Percentiles rank a stretch among this genome's conserved stretches.
Conservation (phyloP, 2,113 vertebrate genomes). For the Hyla sarda region DNA sequence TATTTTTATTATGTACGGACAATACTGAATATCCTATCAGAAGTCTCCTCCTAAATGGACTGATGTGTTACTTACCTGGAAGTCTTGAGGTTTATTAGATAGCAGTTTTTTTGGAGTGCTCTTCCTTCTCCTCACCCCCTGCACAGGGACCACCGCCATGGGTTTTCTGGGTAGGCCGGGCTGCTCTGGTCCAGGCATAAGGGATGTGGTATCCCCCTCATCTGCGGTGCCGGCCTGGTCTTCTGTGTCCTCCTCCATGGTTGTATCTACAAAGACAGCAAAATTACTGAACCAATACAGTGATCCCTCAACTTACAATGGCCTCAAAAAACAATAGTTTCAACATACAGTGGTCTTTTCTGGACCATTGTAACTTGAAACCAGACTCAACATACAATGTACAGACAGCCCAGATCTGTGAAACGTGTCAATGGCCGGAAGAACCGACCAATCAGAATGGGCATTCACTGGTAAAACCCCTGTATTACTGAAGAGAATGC, state of each 20-base stretch:
- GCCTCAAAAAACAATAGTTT: too few relatives aligned
- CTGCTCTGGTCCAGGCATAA: conserved; percentile 65
- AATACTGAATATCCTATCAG: background rate
- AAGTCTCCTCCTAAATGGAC: background rate
- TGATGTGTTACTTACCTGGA: conserved; percentile 79
- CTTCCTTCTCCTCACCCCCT: conserved; percentile 79
- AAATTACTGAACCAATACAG: background rate
- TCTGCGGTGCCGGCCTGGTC: conserved; percentile 77
- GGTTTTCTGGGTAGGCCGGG: conserved; percentile 76
- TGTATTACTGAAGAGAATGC: too few relatives aligned
- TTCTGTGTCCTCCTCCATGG: conserved; percentile 86
- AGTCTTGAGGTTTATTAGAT: conserved; percentile 89
- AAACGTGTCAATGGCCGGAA: too few relatives aligned
- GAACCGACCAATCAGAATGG: too few relatives aligned
- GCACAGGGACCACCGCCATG: conserved; percentile 68
- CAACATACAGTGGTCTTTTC: too few relatives aligned
- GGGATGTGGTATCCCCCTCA: conserved; percentile 76
- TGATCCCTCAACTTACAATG: too few relatives aligned
- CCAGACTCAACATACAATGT: too few relatives aligned
- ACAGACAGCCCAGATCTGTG: too few relatives aligned
- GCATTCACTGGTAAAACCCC: too few relatives aligned
- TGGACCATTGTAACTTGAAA: too few relatives aligned
- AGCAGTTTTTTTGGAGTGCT: conserved; percentile 72
- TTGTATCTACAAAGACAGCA: conserved; percentile 72
- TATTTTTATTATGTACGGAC: too few relatives aligned